Percentiles rank a stretch among this genome's conserved stretches.
Evolutionary conservation across 2,888 invertebrate genomes (phyloP).

Genomic region (Prenolepis imparis): DNA sequence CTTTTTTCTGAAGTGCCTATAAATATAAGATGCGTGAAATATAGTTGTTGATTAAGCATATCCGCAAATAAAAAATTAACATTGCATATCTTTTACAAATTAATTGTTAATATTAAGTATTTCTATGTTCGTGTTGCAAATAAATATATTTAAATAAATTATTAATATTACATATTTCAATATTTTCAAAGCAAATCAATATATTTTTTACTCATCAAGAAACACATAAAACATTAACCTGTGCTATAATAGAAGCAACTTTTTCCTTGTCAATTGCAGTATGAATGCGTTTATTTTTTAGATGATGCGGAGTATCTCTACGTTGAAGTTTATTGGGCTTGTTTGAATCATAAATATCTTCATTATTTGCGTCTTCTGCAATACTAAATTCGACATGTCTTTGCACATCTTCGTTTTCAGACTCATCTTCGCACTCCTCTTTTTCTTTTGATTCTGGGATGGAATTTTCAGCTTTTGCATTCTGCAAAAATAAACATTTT

Average conservation of each 20-base stretch:
- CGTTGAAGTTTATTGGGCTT: constrained; percentile 92
- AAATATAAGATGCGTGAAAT: constrained; percentile 52
- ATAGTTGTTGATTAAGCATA: constrained; percentile 27
- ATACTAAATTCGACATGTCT: constrained; percentile 85
- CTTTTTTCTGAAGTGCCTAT: constrained; percentile 83
- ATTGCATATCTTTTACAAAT: background rate
- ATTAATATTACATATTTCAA: background rate
- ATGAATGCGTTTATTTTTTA: constrained; percentile 98
- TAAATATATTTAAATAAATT: background rate
- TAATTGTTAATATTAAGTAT: background rate
- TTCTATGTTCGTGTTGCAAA: constrained; percentile 17
- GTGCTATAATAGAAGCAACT: constrained; percentile 91
- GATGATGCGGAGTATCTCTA: constrained; percentile 99
- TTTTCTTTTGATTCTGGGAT: constrained; percentile 88
- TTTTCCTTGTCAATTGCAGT: constrained; percentile 90
- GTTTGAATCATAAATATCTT: constrained; percentile 87
- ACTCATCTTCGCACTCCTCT: constrained; percentile 87
- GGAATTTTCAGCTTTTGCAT: constrained; percentile 86
- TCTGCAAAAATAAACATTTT: constrained; percentile 76
- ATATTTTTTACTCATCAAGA: constrained; percentile 19
- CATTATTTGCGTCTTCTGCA: constrained; percentile 85
- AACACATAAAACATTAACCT: constrained; percentile 86
- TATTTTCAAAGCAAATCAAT: constrained; percentile 26
- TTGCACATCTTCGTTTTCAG: constrained; percentile 89
- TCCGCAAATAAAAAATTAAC: background rate